These are phyloP conservation scores for Zootermopsis nevadensis DNA, from an alignment of 2,888 invertebrate species.

Conservation along the genomic window DNA sequence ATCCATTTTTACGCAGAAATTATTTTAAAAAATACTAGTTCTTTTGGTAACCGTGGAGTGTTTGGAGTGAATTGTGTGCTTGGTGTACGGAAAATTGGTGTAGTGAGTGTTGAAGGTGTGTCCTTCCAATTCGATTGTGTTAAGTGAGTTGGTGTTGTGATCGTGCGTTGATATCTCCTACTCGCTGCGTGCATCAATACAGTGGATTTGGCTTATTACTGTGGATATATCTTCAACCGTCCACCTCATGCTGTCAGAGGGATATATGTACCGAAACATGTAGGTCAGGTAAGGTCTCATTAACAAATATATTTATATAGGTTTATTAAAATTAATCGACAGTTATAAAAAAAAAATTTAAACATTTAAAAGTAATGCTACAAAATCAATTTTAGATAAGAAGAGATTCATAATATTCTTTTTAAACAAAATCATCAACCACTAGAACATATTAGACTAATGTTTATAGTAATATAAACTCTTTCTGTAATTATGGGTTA, in stretches of 20 bases:
- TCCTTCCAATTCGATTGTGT: not conserved
- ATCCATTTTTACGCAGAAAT: not conserved
- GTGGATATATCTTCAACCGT: not conserved
- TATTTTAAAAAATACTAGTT: not conserved
- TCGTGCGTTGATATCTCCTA: constrained; percentile 35
- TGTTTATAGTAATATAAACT: no score
- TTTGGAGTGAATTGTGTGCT: not conserved
- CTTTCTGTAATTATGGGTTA: no score
- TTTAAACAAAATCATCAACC: not conserved
- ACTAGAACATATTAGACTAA: no score
- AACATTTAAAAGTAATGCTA: not conserved
- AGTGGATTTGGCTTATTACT: not conserved
- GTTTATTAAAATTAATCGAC: no score
- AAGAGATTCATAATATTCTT: not conserved
- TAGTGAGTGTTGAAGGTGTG: constrained; percentile 6
- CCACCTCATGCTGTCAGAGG: not conserved
- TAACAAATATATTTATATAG: no score
- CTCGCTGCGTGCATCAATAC: not conserved
- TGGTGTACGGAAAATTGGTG: constrained; percentile 1
- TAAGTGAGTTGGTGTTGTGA: constrained; percentile 6
- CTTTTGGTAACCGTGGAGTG: not conserved
- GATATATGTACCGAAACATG: constrained; percentile 3
- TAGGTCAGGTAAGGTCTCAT: constrained; percentile 19
- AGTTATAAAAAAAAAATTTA: not conserved
- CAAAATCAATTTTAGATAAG: not conserved